Percentiles rank a stretch among this genome's conserved stretches.
Conservation (phyloP, 2,113 vertebrate genomes). For the Orientallactaga bullata region DNA sequence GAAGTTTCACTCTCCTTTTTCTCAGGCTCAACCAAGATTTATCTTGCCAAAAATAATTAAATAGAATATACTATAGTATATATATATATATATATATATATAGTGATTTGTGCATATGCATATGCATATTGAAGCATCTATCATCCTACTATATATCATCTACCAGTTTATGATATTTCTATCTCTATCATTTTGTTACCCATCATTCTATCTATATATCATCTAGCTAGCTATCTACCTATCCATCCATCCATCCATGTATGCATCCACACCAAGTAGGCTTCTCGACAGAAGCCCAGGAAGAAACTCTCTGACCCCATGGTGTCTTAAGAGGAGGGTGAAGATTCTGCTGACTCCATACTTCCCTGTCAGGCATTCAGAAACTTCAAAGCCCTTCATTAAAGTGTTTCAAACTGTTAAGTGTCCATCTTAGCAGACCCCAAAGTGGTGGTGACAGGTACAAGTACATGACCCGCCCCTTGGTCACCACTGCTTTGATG, state of each 20-base stretch:
- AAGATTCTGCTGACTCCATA: not conserved
- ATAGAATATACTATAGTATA: not conserved
- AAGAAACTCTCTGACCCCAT: not conserved
- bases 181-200: too few relatives aligned
- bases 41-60: constrained; percentile 17
- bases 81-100: not conserved
- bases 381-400: not conserved
- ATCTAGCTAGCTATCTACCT: not conserved
- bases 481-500: not conserved
- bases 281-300: not conserved
- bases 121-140: not conserved
- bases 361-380: not conserved
- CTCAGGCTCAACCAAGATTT: not conserved
- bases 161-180: too few relatives aligned
- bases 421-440: not conserved
- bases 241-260: not conserved
- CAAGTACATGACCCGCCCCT: not conserved
- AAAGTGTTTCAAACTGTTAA: not conserved
- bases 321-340: not conserved
- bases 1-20: not conserved
- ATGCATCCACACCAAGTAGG: not conserved
- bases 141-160: not conserved
- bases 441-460: accelerated
- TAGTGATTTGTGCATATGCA: not conserved
- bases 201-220: not conserved